Evolutionary conservation across 2,113 vertebrate genomes (phyloP).

Genomic region (Felis catus): DNA sequence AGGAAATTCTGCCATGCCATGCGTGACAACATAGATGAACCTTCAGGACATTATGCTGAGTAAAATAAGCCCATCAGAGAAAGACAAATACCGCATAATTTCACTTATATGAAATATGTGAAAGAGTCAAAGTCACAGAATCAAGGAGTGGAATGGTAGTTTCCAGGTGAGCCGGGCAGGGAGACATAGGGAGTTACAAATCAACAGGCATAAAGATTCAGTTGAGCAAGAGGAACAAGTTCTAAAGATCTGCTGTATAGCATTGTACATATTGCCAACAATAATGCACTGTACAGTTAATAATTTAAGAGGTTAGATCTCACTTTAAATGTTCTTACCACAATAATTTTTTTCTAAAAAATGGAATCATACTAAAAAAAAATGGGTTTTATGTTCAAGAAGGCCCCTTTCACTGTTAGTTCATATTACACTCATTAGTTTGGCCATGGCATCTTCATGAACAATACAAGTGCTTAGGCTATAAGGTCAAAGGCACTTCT

Average conservation of each 20-base stretch:
- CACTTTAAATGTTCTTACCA: not conserved
- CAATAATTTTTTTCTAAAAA: not conserved
- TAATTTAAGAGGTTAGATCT: not conserved
- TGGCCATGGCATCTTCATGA: not conserved
- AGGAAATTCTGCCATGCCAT: not conserved
- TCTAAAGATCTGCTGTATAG: not conserved
- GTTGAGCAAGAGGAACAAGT: not conserved
- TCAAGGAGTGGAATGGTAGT: not conserved
- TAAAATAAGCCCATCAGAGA: not conserved
- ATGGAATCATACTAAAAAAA: not conserved
- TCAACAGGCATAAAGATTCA: not conserved
- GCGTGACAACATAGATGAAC: not conserved
- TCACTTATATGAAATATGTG: not conserved
- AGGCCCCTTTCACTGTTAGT: not conserved
- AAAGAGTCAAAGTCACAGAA: not conserved
- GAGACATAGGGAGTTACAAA: not conserved
- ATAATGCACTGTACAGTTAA: not conserved
- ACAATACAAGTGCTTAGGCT: not conserved
- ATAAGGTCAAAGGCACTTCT: not conserved
- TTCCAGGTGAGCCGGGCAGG: not conserved
- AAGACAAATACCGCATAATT: not conserved
- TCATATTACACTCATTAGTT: not conserved
- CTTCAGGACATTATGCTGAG: not conserved
- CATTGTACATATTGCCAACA: not conserved
- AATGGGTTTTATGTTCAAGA: not conserved